Percentiles rank a stretch among this genome's conserved stretches.
These are phyloP conservation scores for Sitta europaea DNA, from an alignment of 2,113 vertebrate genomes.

Conservation along the genomic window DNA sequence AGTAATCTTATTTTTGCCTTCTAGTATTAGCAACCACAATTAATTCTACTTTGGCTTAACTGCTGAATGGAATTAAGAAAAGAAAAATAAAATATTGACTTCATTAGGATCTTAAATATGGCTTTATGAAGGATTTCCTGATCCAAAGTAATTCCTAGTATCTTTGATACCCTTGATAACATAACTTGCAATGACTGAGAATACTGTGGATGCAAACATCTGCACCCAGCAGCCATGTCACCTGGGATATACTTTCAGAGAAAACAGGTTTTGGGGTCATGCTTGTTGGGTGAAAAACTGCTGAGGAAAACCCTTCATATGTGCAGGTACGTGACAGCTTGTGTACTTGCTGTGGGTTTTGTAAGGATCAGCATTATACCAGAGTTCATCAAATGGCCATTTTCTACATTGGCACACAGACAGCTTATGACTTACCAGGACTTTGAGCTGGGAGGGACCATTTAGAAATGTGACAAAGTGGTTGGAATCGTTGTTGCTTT, in stretches of 20 bases:
- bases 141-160: neutral
- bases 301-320: neutral
- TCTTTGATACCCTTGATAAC: neutral
- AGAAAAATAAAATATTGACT: neutral
- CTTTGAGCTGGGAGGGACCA: neutral
- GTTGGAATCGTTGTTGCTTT: neutral
- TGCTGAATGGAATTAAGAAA: neutral
- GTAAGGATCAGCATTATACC: neutral
- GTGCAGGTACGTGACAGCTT: rapidly evolving
- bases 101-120: neutral
- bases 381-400: neutral
- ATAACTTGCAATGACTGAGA: neutral
- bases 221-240: neutral
- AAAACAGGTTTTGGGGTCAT: neutral
- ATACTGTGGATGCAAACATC: neutral
- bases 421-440: neutral
- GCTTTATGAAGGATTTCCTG: conserved; percentile 11
- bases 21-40: neutral
- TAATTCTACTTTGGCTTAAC: neutral
- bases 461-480: neutral
- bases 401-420: neutral
- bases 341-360: neutral
- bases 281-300: neutral
- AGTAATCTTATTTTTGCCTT: conserved; percentile 9
- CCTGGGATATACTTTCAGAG: neutral